A percentile compares a stretch with the other conserved stretches of the same genome.
Conservation (phyloP, 1,140 invertebrate genomes). For the Caerostris darwini region DNA sequence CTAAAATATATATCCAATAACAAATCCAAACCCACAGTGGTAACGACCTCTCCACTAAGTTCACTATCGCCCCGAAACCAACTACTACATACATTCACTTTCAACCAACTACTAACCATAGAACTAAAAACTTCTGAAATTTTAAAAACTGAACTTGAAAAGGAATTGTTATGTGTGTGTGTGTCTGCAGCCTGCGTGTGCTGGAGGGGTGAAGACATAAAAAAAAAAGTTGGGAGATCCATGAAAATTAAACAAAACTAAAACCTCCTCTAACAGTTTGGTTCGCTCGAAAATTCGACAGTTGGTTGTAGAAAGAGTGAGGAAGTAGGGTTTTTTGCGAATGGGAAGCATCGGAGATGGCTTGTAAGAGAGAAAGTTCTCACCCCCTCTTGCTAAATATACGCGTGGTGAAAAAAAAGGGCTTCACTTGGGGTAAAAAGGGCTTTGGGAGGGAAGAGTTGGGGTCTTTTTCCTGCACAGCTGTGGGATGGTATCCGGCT, state of each 20-base stretch:
- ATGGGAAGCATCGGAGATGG: slow-evolving; percentile 54
- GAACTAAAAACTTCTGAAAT: slow-evolving; percentile 45
- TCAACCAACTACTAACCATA: slow-evolving; percentile 65
- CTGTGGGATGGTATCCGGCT: slow-evolving; percentile 68
- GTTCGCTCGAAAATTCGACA: slow-evolving; percentile 45
- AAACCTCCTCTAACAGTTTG: slow-evolving; percentile 64
- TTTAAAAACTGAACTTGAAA: slow-evolving; percentile 76
- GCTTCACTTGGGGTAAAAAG: slow-evolving; percentile 31
- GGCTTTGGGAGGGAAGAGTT: slow-evolving; percentile 65
- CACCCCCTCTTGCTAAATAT: slow-evolving; percentile 54
- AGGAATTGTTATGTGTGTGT: slow-evolving; percentile 14
- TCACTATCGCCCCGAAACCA: slow-evolving; percentile 20
- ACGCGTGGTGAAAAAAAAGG: slow-evolving; percentile 41
- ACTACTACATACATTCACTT: slow-evolving; percentile 65
- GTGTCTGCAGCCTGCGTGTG: background rate
- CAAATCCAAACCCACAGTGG: background rate
- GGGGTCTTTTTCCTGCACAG: slow-evolving; percentile 76
- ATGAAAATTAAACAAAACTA: slow-evolving; percentile 65
- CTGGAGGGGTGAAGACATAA: background rate
- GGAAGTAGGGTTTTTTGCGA: slow-evolving; percentile 28
- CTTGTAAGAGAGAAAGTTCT: slow-evolving; percentile 55
- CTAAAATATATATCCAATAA: background rate
- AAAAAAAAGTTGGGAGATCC: background rate
- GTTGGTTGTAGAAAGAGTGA: slow-evolving; percentile 62
- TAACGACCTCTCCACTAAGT: slow-evolving; percentile 53